Evolutionary conservation across 1,140 invertebrate species (phyloP).

Genomic region (Akabosia matsudoensis): DNA sequence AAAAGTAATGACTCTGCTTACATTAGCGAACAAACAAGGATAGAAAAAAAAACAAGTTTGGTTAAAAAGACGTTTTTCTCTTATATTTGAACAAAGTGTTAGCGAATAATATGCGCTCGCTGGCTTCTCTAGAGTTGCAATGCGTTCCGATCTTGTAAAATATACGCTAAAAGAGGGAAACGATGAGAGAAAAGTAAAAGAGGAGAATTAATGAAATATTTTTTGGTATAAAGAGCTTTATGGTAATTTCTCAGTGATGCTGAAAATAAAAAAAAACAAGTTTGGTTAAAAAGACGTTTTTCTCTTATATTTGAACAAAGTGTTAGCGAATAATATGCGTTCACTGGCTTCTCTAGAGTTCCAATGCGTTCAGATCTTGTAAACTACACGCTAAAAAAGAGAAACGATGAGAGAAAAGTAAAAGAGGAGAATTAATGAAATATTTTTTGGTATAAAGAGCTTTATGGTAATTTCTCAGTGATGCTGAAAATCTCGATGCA

Average conservation of each 20-base stretch:
- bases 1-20: slow-evolving; percentile 1
- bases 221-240: slow-evolving; percentile 20
- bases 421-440: slow-evolving; percentile 23
- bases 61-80: not conserved
- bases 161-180: too few species aligned
- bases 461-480: slow-evolving; percentile 24
- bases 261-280: not conserved
- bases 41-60: not conserved
- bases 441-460: slow-evolving; percentile 20
- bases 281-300: not conserved
- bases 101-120: too few species aligned
- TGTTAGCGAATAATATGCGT: too few species aligned
- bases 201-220: slow-evolving; percentile 23
- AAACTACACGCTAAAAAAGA: too few species aligned
- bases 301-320: too few species aligned
- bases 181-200: slow-evolving; percentile 14
- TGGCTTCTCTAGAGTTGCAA: too few species aligned
- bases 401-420: slow-evolving; percentile 14
- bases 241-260: slow-evolving; percentile 23
- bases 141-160: too few species aligned
- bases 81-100: too few species aligned
- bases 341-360: too few species aligned
- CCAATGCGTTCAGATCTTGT: too few species aligned
- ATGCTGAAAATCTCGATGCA: slow-evolving; percentile 24
- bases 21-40: not conserved